Evolutionary conservation across 2,113 vertebrate genomes (phyloP).

Genomic region (Meriones unguiculatus): DNA sequence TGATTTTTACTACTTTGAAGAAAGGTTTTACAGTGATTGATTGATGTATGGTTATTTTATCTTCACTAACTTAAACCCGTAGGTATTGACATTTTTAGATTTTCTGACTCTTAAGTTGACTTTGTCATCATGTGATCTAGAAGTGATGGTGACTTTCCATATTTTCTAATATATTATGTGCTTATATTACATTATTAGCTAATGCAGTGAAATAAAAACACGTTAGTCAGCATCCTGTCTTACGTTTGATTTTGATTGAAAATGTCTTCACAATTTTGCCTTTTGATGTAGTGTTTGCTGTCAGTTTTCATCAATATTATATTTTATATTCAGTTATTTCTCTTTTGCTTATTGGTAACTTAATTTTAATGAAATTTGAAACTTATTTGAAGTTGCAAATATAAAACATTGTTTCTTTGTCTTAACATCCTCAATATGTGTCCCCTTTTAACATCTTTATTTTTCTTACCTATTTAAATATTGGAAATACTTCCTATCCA

Average conservation of each 20-base stretch:
- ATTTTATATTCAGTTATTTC: slow-evolving; percentile 24
- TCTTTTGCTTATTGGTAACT: background rate
- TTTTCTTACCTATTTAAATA: background rate
- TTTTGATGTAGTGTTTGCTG: background rate
- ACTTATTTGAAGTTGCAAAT: background rate
- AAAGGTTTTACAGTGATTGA: background rate
- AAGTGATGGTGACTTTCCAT: background rate
- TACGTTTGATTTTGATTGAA: background rate
- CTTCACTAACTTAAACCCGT: background rate
- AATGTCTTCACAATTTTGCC: background rate
- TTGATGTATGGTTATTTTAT: background rate
- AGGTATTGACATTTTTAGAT: background rate
- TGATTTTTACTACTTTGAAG: background rate
- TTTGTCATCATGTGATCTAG: background rate
- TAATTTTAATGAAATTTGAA: background rate
- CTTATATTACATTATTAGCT: background rate
- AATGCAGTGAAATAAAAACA: background rate
- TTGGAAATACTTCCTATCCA: background rate
- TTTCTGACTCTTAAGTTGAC: background rate
- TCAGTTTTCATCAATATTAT: background rate
- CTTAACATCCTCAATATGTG: background rate
- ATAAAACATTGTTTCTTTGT: background rate
- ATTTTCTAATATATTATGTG: background rate
- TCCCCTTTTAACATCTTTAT: background rate
- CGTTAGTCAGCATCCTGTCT: background rate